These are phyloP conservation scores for Melanotaenia maccullochi DNA, from an alignment of 2,797 vertebrate genomes.

Conservation along the genomic window DNA sequence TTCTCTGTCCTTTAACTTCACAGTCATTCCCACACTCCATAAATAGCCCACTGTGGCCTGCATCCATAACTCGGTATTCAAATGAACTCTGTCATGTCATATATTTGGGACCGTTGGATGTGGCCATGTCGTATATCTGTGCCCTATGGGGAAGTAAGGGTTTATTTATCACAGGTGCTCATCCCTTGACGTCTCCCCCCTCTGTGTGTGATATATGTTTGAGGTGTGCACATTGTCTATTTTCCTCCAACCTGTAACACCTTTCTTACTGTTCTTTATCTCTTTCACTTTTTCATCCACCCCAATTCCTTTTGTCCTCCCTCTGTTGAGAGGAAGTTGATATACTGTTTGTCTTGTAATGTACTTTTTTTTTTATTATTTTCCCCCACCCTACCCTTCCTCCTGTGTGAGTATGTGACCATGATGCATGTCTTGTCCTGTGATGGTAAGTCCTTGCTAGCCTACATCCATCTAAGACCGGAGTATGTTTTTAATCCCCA, in stretches of 20 bases:
- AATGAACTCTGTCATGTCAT: slow-evolving; percentile 69
- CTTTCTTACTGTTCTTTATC: slow-evolving; percentile 34
- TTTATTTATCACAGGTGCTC: slow-evolving; percentile 74
- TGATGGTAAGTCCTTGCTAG: slow-evolving; percentile 64
- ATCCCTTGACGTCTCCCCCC: slow-evolving; percentile 42
- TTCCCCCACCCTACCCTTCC: background rate
- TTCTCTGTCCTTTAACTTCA: slow-evolving; percentile 55
- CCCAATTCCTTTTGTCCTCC: slow-evolving; percentile 48
- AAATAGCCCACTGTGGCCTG: slow-evolving; percentile 61
- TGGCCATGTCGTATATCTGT: slow-evolving; percentile 64
- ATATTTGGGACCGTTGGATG: slow-evolving; percentile 58
- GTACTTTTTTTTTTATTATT: slow-evolving; percentile 6
- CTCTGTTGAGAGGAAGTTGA: slow-evolving; percentile 45
- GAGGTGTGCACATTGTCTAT: slow-evolving; percentile 21
- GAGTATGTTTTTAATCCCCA: slow-evolving; percentile 62
- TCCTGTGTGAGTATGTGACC: slow-evolving; percentile 16
- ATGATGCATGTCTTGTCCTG: slow-evolving; percentile 55
- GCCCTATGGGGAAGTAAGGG: slow-evolving; percentile 59
- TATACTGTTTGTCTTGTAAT: slow-evolving; percentile 45
- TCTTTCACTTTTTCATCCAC: slow-evolving; percentile 48
- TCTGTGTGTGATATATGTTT: slow-evolving; percentile 66
- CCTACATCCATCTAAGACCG: slow-evolving; percentile 50
- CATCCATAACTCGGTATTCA: slow-evolving; percentile 71
- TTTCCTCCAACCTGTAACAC: slow-evolving; percentile 40
- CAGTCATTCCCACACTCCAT: slow-evolving; percentile 62